phyloP scores from a whole-genome alignment of 1,140 invertebrate species.

The Probaryconus sp. region DNA sequence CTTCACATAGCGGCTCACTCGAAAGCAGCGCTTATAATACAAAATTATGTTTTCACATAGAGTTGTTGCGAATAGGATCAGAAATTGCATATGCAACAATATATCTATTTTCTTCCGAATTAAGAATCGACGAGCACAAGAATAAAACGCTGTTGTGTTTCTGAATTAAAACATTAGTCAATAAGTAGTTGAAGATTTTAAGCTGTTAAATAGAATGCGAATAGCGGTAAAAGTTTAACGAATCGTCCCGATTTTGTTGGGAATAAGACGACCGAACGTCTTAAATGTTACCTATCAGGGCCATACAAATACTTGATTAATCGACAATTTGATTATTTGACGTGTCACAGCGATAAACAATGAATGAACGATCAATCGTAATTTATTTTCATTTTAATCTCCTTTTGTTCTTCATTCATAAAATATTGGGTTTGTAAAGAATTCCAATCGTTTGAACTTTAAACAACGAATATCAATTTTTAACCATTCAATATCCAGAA shows the following conservation, averaged over 20 bases:
- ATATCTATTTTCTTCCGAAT: conserved; percentile 70
- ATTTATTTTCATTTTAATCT: too few species aligned
- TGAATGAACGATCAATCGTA: too few species aligned
- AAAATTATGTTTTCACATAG: too few species aligned
- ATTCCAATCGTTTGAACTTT: not conserved
- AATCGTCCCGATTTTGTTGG: conserved; percentile 40
- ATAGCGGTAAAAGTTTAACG: conserved; percentile 57
- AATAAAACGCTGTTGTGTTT: conserved; percentile 57
- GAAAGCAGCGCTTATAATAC: too few species aligned
- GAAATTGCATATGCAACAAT: conserved; percentile 14
- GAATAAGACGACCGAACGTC: conserved; percentile 42
- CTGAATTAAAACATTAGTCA: conserved; percentile 66
- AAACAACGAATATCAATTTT: too few species aligned
- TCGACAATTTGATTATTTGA: conserved; percentile 18
- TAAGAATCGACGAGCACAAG: conserved; percentile 67
- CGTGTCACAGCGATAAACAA: too few species aligned
- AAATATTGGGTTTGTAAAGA: too few species aligned
- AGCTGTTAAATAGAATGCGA: conserved; percentile 53
- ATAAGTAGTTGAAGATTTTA: conserved; percentile 66
- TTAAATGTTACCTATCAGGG: conserved; percentile 63
- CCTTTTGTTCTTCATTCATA: too few species aligned
- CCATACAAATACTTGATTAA: conserved; percentile 35
- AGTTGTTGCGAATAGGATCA: too few species aligned
- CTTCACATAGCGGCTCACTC: conserved; percentile 28
- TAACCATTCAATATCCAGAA: too few species aligned